Base-by-base conservation (phyloP, 2,113 vertebrate species). In the Aviceda subcristata region DNA sequence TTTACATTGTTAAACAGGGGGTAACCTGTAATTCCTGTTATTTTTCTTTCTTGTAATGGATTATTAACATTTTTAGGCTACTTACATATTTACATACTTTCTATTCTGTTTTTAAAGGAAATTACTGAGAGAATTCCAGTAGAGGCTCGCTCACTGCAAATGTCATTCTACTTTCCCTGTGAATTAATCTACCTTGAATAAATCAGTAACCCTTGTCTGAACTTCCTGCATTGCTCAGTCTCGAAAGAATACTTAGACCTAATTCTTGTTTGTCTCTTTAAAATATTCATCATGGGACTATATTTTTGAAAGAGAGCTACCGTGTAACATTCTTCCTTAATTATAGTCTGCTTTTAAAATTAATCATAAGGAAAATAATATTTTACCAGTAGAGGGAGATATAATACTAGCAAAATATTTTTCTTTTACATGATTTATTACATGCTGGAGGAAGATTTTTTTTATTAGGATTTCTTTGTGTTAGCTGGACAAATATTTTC, bases 351-450 rank as follows among this genome's bases (percentile, higher is more conserved):
- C 15, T 75, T 93, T 91, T 72, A 21, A 82, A 63, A 94, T 78
- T 56, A 89, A 73, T 66, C 20, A 53, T 53, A 76, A 57, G 3
- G 53, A 90, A 86, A 66, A 73, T 14, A 76, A 23, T 83, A 68
- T 94, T 86, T 83, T 87, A 59, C 96, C 97, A 95, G 95, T 76
- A 97, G 96, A 93, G 95, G 93, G 96, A 79, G 88, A 38, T 94
- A 59, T 62, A 86, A 79, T 88, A 71, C 90, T 86, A 86, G n/a
- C 3, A 88, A 91, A 94, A 82, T 83, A 74, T 50, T 86, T 86
- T 78, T 69, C 6, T 17, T 55, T 67, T 73, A 38, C 43, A 30
- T 74, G 10, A 90, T 86, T 86, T 96, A 90, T 86, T 90, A 50
- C 63, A 69, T 64, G 7, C 15, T 57, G 23, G 24, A 75, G 18